Base-by-base conservation (phyloP, 1,140 invertebrate genomes). In the Drosophila funebris region DNA sequence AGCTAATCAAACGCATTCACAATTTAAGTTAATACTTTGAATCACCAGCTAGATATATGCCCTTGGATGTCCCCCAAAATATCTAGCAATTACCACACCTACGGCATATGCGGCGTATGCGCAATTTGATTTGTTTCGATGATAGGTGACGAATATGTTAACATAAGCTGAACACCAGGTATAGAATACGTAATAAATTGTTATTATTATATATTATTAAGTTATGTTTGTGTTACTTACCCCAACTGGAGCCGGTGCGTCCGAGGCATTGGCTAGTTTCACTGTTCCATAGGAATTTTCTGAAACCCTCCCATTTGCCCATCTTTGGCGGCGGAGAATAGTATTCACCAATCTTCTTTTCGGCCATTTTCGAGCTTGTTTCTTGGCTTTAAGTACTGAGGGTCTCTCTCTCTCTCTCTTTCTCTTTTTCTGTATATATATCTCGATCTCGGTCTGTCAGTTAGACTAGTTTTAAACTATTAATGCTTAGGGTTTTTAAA, bases 181-280 rank as follows among this genome's bases (percentile, higher is more conserved):
- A 20, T 29, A 46, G 16, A 33, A 4, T 2, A 41, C 14, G 13
- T 39, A 14, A 14, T 39, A 39, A 1, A 16, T 16, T 5, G 5
- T 9, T 31, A 8, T 8, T 31, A 20, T 29, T 20, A 14, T 31
- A 7, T 5, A 31, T 16, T n/a, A 14, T 8, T 3, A 1, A 22
- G 4, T 7, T 33, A 33, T 18, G 29, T 11, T 52, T 52, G 8
- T 11, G 11, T 3, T 72, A 91, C 96, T 97, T 93, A 97, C 97
- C 96, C 97, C 97, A 98, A 93, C 96, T 97, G 78, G 95, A 93
- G 71, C 96, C 96, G 66, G 97, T 98, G 75, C 97, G 94, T 69
- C 97, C 97, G 73, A 97, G 93, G 91, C 97, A 95, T 92, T 97
- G 96, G 83, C 95, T 95, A 60, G 96, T 97, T 92, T 97, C 96